Percentiles rank a stretch among this genome's conserved stretches.
Evolutionary conservation across 2,797 vertebrate genomes (phyloP).

Genomic region (Chloroceryle amazona): DNA sequence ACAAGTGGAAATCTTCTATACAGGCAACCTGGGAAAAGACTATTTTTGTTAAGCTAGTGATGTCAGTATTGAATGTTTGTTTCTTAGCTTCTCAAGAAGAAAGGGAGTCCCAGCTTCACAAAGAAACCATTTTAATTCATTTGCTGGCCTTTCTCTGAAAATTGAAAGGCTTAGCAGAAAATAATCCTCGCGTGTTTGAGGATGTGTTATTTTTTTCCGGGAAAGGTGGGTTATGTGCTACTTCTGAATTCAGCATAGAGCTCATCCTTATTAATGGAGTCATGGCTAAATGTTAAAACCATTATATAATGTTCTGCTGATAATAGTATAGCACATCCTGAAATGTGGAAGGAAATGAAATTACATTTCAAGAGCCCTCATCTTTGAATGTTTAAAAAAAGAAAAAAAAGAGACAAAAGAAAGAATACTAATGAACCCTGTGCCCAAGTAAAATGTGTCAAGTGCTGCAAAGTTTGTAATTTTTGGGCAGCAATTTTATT

Average conservation of each 20-base stretch:
- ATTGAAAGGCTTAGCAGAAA: background rate
- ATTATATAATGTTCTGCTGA: background rate
- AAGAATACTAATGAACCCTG: background rate
- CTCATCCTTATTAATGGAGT: background rate
- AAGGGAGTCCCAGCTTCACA: background rate
- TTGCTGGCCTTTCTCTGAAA: background rate
- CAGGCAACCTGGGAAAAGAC: background rate
- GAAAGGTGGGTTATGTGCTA: background rate
- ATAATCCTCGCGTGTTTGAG: background rate
- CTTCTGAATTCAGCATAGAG: background rate
- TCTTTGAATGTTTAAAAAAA: background rate
- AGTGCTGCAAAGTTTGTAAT: background rate
- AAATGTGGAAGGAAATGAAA: background rate
- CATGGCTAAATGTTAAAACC: background rate
- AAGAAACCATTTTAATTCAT: background rate
- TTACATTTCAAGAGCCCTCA: background rate
- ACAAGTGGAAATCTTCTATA: background rate
- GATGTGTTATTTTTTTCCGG: background rate
- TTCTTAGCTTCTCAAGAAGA: background rate
- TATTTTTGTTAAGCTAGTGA: background rate
- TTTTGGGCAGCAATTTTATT: background rate
- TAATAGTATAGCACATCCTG: background rate
- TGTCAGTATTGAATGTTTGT: background rate
- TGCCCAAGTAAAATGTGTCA: background rate
- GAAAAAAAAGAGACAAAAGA: too few species aligned